Conservation (phyloP, 2,797 vertebrate genomes). For the Parauchenoglanis punctatus region DNA sequence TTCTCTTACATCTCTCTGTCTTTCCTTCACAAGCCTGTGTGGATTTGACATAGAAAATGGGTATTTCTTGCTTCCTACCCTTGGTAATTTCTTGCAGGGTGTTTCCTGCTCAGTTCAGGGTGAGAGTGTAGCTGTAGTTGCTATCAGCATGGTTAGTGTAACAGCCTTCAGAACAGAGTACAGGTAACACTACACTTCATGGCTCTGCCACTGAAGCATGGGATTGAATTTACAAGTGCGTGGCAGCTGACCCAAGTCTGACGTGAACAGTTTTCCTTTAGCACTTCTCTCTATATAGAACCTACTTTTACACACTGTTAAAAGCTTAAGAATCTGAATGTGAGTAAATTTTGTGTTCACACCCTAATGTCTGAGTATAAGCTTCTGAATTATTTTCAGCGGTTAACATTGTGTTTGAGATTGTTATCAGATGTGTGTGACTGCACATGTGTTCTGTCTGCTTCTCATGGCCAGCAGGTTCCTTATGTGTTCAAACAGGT, state of each 20-base stretch:
- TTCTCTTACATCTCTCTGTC: neutral
- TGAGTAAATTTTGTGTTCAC: slow-evolving; percentile 43
- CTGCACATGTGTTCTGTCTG: slow-evolving; percentile 35
- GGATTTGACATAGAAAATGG: slow-evolving; percentile 33
- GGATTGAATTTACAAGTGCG: slow-evolving; percentile 29
- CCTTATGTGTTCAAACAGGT: slow-evolving; percentile 6
- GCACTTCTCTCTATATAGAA: slow-evolving; percentile 9
- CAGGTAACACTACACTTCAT: slow-evolving; percentile 30
- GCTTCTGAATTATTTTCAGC: slow-evolving; percentile 38
- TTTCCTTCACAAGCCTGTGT: slow-evolving; percentile 1
- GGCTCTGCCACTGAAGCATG: slow-evolving; percentile 3
- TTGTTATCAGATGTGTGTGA: slow-evolving; percentile 30
- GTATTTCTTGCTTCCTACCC: slow-evolving; percentile 37
- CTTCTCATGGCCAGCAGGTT: slow-evolving; percentile 18
- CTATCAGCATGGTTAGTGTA: neutral
- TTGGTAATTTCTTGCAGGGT: slow-evolving; percentile 6
- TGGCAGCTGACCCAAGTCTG: neutral
- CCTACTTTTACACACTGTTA: neutral
- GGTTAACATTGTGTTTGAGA: neutral
- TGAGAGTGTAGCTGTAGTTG: slow-evolving; percentile 23
- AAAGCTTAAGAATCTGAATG: neutral
- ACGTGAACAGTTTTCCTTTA: slow-evolving; percentile 15
- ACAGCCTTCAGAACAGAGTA: slow-evolving; percentile 4
- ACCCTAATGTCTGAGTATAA: slow-evolving; percentile 5
- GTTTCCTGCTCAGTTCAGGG: slow-evolving; percentile 4